phyloP scores from a whole-genome alignment of 2,797 vertebrate species.

The Typhlichthys subterraneus region DNA sequence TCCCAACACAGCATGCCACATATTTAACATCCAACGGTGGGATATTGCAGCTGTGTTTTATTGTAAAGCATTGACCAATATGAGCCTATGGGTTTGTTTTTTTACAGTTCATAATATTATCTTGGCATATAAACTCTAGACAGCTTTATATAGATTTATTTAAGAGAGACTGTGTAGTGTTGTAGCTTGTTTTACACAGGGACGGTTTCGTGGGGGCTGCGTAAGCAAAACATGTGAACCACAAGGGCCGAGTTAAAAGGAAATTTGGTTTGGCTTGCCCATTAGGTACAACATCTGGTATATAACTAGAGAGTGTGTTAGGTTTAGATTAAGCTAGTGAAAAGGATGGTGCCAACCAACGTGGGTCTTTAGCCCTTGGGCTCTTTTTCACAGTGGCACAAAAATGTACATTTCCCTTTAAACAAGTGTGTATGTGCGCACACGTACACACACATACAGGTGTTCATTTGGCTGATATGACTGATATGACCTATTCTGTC shows the following conservation, averaged over 20 bases:
- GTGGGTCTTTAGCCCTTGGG: too few species aligned
- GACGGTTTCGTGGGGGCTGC: constrained; percentile 42
- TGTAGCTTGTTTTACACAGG: constrained; percentile 39
- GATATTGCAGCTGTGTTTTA: constrained; percentile 32
- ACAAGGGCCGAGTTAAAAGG: constrained; percentile 50
- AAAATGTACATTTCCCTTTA: too few species aligned
- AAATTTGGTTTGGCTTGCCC: constrained; percentile 53
- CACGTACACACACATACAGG: too few species aligned
- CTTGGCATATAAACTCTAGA: constrained; percentile 27
- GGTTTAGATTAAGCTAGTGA: background rate
- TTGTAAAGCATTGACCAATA: constrained; percentile 13
- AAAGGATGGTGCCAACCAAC: background rate
- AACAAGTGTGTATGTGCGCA: too few species aligned
- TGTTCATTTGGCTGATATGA: too few species aligned
- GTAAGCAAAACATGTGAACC: constrained; percentile 54
- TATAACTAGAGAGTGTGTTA: constrained; percentile 22
- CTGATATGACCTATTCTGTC: too few species aligned
- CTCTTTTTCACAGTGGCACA: too few species aligned
- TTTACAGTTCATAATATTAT: constrained; percentile 39
- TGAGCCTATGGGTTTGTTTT: constrained; percentile 10
- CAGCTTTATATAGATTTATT: constrained; percentile 21
- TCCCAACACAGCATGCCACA: constrained; percentile 7
- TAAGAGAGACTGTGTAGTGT: constrained; percentile 2
- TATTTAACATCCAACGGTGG: constrained; percentile 8
- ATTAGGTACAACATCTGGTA: constrained; percentile 30